phyloP scores from a whole-genome alignment of 2,888 invertebrate genomes.

The Clusia tigrina region DNA sequence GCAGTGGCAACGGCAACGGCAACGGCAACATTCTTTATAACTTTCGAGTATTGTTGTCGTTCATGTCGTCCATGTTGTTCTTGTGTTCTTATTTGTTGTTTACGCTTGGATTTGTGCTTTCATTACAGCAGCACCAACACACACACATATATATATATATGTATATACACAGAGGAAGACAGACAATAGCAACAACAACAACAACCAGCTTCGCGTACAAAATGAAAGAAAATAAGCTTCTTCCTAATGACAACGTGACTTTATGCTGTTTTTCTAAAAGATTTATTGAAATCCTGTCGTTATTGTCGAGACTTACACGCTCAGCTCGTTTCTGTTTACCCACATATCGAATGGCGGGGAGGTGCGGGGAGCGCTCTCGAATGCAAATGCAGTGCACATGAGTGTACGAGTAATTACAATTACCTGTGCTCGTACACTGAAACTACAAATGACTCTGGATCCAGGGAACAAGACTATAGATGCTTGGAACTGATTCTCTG shows the following conservation, averaged over 20 bases:
- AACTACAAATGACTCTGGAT: neutral
- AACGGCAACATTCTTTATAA: conserved; percentile 24
- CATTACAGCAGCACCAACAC: conserved; percentile 20
- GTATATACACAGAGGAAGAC: neutral
- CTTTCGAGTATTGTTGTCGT: conserved; percentile 16
- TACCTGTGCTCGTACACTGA: neutral
- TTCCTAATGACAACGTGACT: conserved; percentile 29
- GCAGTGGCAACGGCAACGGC: no score
- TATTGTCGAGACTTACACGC: conserved; percentile 1
- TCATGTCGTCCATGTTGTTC: conserved; percentile 7
- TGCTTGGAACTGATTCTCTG: no score
- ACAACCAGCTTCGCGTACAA: neutral
- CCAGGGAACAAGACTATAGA: no score
- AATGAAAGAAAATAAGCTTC: conserved; percentile 5
- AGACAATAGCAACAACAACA: neutral
- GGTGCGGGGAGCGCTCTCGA: no score
- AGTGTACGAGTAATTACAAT: conserved; percentile 20
- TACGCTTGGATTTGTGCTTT: conserved; percentile 29
- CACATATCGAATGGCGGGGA: no score
- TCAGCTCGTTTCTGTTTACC: conserved; percentile 14
- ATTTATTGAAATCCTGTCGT: conserved; percentile 26
- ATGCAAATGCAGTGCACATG: conserved; percentile 9
- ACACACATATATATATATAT: no score
- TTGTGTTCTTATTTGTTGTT: conserved; percentile 24
- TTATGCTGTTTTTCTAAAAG: conserved; percentile 24